These are phyloP conservation scores for Nothobranchius furzeri DNA, from an alignment of 2,113 vertebrate species.

Conservation along the genomic window DNA sequence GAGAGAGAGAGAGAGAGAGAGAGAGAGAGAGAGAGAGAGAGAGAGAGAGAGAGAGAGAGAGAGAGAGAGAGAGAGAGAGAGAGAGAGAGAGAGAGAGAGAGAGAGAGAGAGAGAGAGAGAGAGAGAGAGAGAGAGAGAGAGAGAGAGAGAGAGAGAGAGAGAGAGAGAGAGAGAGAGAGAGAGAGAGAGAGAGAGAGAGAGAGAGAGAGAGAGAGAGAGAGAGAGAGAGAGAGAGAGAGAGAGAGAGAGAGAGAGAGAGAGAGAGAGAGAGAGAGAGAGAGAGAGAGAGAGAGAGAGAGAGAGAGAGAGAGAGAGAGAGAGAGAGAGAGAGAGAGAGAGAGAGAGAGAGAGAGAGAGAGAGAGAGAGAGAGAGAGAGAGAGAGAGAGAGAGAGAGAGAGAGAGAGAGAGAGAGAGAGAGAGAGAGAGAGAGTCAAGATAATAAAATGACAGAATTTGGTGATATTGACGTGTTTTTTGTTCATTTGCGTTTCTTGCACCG, in stretches of 20 bases:
- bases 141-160: background rate
- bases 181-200: background rate
- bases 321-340: background rate
- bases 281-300: background rate
- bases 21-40: background rate
- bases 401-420: background rate
- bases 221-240: background rate
- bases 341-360: background rate
- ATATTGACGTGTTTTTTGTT: background rate
- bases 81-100: background rate
- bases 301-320: background rate
- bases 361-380: background rate
- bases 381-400: background rate
- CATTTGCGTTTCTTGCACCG: too few relatives aligned
- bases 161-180: background rate
- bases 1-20: background rate
- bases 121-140: background rate
- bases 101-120: background rate
- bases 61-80: background rate
- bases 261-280: background rate
- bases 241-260: background rate
- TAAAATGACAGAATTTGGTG: background rate
- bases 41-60: background rate
- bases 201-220: background rate
- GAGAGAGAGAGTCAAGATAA: background rate